phyloP scores from a whole-genome alignment of 35 echinoderm and acorn worm genomes.

The Holothuria glaberrima region DNA sequence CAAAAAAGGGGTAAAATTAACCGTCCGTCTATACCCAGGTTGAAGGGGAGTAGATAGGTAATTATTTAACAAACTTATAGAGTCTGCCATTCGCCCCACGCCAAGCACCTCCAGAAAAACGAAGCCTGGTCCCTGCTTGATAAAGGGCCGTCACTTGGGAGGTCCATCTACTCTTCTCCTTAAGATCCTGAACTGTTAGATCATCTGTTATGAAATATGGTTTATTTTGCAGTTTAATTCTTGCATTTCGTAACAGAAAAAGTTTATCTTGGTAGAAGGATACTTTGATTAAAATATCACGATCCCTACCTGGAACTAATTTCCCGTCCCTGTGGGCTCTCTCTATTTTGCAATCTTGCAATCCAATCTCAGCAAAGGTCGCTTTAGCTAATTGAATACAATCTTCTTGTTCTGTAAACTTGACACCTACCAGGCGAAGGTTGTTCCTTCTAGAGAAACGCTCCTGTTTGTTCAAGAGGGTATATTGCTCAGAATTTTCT shows the following conservation, averaged over 20 bases:
- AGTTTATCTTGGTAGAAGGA: no score
- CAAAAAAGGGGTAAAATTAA: not conserved
- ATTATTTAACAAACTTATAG: constrained; percentile 16
- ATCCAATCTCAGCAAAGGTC: no score
- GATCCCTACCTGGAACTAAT: not conserved
- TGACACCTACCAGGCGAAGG: no score
- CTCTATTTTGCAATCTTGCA: no score
- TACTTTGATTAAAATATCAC: not conserved
- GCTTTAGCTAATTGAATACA: no score
- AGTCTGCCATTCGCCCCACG: not conserved
- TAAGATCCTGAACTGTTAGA: not conserved
- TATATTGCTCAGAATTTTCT: constrained; percentile 2
- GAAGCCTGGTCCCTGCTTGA: no score
- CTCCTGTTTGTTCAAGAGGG: constrained; percentile 27
- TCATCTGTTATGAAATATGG: no score
- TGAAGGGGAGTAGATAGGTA: not conserved
- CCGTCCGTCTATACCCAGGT: not conserved
- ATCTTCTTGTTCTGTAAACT: no score
- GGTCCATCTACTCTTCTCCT: constrained; percentile 39
- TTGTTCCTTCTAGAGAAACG: constrained; percentile 16
- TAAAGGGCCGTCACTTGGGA: no score
- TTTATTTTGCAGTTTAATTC: not conserved
- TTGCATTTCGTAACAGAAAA: not conserved
- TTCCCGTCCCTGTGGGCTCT: no score
- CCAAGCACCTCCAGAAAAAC: no score